Conservation (phyloP, 2,113 vertebrate genomes). For the Urocynchramus pylzowi region DNA sequence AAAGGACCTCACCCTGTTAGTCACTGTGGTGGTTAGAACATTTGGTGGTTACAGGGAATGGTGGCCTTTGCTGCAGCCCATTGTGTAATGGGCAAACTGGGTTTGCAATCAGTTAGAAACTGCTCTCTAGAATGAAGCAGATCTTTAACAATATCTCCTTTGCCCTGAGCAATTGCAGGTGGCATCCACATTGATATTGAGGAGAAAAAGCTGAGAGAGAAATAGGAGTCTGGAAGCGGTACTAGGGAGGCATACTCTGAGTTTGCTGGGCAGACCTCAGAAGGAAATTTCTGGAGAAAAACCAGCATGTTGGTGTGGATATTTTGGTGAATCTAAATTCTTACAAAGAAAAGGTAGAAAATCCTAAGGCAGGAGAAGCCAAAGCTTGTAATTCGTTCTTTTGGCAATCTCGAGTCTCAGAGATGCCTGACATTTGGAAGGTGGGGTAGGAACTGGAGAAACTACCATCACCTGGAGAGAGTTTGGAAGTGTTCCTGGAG, state of each 20-base stretch:
- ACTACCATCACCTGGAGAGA: background rate
- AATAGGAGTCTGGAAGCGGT: background rate
- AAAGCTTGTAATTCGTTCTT: background rate
- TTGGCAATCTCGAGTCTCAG: fast-evolving
- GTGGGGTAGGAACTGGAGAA: background rate
- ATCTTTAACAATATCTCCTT: background rate
- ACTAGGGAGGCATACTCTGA: background rate
- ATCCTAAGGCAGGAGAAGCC: background rate
- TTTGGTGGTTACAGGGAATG: background rate
- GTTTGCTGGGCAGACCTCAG: background rate
- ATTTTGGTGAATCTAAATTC: background rate
- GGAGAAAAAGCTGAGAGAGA: background rate
- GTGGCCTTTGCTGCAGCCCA: background rate
- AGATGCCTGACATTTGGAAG: background rate
- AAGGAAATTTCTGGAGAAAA: background rate
- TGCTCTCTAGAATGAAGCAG: background rate
- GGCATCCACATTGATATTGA: fast-evolving
- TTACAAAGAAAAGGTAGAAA: background rate
- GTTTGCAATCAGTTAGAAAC: background rate
- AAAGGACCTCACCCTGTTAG: background rate
- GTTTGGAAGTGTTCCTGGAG: background rate
- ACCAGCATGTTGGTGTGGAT: background rate
- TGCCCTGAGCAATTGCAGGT: background rate
- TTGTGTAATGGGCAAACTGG: background rate
- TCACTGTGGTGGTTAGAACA: background rate